phyloP scores from a whole-genome alignment of 2,113 vertebrate species.

The Sorex araneus region DNA sequence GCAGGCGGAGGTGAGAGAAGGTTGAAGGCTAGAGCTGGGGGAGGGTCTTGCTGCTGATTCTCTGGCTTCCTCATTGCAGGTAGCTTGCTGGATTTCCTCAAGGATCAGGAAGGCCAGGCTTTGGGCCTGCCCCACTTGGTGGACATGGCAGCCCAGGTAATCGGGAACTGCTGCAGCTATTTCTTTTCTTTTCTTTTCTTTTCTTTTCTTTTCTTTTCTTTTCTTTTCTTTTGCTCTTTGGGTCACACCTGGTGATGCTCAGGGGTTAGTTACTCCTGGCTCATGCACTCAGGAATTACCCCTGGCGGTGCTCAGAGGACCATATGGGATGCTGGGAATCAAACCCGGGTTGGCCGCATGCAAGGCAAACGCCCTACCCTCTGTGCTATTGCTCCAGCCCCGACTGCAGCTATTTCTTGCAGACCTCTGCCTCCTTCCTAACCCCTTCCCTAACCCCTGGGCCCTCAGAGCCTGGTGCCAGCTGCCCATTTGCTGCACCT shows the following conservation, averaged over 20 bases:
- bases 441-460: not conserved
- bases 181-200: too few relatives aligned
- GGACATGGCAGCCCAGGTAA: conserved; percentile 98
- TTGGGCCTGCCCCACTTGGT: conserved; percentile 96
- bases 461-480: not conserved
- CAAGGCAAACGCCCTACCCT: too few relatives aligned
- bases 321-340: too few relatives aligned
- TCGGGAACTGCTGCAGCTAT: not conserved
- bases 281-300: too few relatives aligned
- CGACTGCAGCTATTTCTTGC: not conserved
- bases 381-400: too few relatives aligned
- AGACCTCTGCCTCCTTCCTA: not conserved
- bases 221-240: too few relatives aligned
- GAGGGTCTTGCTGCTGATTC: not conserved
- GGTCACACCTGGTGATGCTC: too few relatives aligned
- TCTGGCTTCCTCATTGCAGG: conserved; percentile 86
- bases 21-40: not conserved
- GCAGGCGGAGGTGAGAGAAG: not conserved
- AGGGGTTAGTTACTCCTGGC: too few relatives aligned
- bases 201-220: too few relatives aligned
- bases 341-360: too few relatives aligned
- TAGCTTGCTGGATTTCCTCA: conserved; percentile 97
- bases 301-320: too few relatives aligned
- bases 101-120: conserved; percentile 92
- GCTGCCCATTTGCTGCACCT: not conserved